phyloP scores from a whole-genome alignment of 2,888 invertebrate species.

The Dione vanillae region DNA sequence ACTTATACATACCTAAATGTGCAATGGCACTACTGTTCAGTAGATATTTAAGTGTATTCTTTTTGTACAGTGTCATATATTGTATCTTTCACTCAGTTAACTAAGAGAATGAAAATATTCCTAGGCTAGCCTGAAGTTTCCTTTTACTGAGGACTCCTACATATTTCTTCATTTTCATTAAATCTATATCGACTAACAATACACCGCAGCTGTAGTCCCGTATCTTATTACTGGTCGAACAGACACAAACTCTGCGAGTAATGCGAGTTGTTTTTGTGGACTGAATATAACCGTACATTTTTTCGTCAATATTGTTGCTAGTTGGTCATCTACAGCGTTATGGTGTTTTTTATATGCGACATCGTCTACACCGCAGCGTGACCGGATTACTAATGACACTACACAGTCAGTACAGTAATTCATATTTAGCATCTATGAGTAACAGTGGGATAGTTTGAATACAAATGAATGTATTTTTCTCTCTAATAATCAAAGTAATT shows the following conservation, averaged over 20 bases:
- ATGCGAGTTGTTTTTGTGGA: constrained; percentile 1
- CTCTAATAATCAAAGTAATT: too few species aligned
- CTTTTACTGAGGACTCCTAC: background rate
- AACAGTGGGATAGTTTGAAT: background rate
- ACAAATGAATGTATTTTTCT: background rate
- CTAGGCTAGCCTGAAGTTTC: too few species aligned
- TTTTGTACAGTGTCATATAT: too few species aligned
- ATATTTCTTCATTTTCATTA: too few species aligned
- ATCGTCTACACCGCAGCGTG: constrained; percentile 29
- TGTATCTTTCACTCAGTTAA: too few species aligned
- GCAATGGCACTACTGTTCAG: too few species aligned
- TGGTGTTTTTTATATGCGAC: constrained; percentile 24
- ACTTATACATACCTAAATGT: too few species aligned
- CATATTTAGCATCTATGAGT: constrained; percentile 1
- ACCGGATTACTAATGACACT: constrained; percentile 24
- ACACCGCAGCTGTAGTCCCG: too few species aligned
- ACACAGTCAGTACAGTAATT: constrained; percentile 18
- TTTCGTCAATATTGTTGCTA: constrained; percentile 17
- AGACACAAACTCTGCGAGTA: background rate
- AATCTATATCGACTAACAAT: too few species aligned
- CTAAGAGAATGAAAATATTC: too few species aligned
- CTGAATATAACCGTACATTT: constrained; percentile 7
- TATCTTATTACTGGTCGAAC: background rate
- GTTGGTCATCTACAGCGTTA: constrained; percentile 12
- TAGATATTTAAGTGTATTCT: too few species aligned